These are phyloP conservation scores for Lepidocyrtinus sp. DNA, from an alignment of 2,888 invertebrate species.

Conservation along the genomic window DNA sequence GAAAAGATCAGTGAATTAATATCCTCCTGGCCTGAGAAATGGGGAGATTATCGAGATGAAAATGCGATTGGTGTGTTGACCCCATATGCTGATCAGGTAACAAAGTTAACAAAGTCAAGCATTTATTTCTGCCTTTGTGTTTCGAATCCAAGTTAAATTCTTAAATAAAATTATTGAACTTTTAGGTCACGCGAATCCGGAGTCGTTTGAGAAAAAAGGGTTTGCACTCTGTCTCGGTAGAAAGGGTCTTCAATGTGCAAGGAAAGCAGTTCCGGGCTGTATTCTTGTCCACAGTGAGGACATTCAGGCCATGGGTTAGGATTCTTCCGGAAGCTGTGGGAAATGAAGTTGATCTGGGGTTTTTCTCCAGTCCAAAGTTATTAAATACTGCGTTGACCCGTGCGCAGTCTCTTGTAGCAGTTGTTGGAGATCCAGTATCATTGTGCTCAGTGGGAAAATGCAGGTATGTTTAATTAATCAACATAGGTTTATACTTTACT, in stretches of 20 bases:
- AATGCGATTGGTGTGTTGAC: slow-evolving; percentile 88
- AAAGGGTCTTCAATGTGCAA: slow-evolving; percentile 87
- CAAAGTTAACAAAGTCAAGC: slow-evolving; percentile 71
- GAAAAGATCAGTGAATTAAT: slow-evolving; percentile 82
- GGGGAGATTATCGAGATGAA: slow-evolving; percentile 82
- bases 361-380: slow-evolving; percentile 85
- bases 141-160: too few species aligned
- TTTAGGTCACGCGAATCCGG: slow-evolving; percentile 76
- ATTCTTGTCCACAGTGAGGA: slow-evolving; percentile 85
- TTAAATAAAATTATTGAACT: too few species aligned
- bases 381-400: slow-evolving; percentile 88
- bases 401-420: slow-evolving; percentile 86
- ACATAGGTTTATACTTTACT: too few species aligned
- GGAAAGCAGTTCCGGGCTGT: slow-evolving; percentile 90
- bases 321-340: slow-evolving; percentile 72
- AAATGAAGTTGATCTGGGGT: slow-evolving; percentile 83
- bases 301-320: slow-evolving; percentile 80
- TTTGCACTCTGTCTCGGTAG: slow-evolving; percentile 84
- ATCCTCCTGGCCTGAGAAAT: slow-evolving; percentile 82
- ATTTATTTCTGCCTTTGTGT: neutral
- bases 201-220: slow-evolving; percentile 82
- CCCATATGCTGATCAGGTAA: slow-evolving; percentile 86
- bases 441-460: slow-evolving; percentile 86
- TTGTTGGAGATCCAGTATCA: slow-evolving; percentile 88
- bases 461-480: slow-evolving; percentile 72